These are phyloP conservation scores for Saccostrea glomerata DNA, from an alignment of 1,140 invertebrate genomes.

Conservation along the genomic window DNA sequence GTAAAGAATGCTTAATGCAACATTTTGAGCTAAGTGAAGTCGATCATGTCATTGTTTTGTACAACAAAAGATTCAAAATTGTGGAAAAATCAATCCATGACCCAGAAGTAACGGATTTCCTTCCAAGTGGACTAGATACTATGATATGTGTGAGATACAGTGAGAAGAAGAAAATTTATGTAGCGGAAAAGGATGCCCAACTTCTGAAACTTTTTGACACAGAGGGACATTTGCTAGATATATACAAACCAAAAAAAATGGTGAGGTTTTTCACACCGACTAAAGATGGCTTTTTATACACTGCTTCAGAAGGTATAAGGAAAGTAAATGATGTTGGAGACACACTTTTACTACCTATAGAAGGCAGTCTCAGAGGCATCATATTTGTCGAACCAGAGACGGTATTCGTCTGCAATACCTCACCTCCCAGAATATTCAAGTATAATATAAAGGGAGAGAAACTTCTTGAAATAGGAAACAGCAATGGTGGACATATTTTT, in stretches of 20 bases:
- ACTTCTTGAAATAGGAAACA: not conserved
- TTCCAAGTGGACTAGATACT: not conserved
- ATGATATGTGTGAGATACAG: not conserved
- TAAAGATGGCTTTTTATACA: not conserved
- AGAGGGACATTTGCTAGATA: not conserved
- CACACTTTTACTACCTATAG: not conserved
- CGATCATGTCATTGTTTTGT: not conserved
- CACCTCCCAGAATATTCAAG: not conserved
- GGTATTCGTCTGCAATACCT: not conserved
- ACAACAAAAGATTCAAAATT: not conserved
- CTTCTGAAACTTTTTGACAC: not conserved
- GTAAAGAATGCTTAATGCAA: not conserved
- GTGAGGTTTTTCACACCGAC: not conserved
- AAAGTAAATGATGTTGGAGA: slow-evolving; percentile 7
- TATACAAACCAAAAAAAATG: not conserved
- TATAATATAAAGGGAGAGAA: not conserved
- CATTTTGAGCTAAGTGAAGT: not conserved
- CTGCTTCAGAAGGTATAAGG: not conserved
- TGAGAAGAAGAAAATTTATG: not conserved
- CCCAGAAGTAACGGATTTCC: not conserved
- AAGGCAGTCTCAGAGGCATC: not conserved
- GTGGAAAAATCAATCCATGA: not conserved
- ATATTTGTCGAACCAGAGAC: not conserved
- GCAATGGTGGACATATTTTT: not conserved
- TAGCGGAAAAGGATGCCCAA: not conserved